phyloP scores from a whole-genome alignment of 2,113 vertebrate genomes.

The Micromys minutus region DNA sequence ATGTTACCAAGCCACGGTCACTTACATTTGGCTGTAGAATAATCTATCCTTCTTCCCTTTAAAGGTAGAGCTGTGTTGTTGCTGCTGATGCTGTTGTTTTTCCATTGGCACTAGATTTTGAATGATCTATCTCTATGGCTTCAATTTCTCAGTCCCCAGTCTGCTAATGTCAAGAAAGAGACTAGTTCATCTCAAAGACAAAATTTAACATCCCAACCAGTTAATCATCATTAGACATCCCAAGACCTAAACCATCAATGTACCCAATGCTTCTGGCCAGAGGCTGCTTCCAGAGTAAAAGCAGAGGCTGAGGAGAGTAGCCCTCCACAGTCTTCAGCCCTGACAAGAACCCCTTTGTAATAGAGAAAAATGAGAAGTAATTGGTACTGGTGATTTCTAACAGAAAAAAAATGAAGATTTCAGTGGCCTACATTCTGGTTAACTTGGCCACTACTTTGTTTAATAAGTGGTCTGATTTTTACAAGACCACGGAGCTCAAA shows the following conservation, averaged over 20 bases:
- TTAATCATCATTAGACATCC: not conserved
- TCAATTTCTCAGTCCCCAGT: not conserved
- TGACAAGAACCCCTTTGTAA: not conserved
- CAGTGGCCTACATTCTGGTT: not conserved
- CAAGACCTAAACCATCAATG: not conserved
- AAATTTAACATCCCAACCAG: not conserved
- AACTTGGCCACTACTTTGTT: conserved; percentile 31
- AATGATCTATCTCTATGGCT: not conserved
- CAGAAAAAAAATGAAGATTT: conserved; percentile 9
- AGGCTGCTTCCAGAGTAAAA: not conserved
- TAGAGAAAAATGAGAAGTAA: not conserved
- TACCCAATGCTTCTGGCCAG: not conserved
- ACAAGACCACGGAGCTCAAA: not conserved
- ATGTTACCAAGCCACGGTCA: not conserved
- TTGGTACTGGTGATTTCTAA: not conserved
- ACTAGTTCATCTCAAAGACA: not conserved
- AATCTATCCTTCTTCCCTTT: not conserved
- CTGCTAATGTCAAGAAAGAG: not conserved
- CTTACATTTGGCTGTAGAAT: not conserved
- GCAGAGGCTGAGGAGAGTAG: not conserved
- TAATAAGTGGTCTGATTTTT: conserved; percentile 12
- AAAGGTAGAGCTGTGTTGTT: not conserved
- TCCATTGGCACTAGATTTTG: not conserved
- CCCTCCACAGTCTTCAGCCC: not conserved
- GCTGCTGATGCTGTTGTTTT: not conserved